Percentiles rank a stretch among this genome's conserved stretches.
phyloP scores from a whole-genome alignment of 2,113 vertebrate genomes.

The Sterrhoptilus dennistouni region DNA sequence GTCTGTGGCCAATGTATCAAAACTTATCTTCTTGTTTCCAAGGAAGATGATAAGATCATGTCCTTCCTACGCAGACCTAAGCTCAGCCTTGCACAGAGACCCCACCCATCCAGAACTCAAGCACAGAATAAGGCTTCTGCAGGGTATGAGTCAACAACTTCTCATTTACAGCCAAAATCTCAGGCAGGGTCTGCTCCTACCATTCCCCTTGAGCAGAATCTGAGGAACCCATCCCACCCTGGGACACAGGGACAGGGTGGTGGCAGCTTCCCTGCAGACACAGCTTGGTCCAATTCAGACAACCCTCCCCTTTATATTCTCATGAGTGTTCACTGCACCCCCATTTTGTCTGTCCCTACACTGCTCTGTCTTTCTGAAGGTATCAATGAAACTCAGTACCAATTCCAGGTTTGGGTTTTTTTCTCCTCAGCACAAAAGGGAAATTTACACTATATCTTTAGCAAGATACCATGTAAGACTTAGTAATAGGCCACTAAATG shows the following conservation, averaged over 20 bases:
- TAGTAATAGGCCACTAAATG: background rate
- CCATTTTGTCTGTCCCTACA: background rate
- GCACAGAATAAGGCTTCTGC: background rate
- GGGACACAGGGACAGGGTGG: background rate
- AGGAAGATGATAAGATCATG: background rate
- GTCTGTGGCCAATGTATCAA: background rate
- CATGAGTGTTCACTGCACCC: fast-evolving
- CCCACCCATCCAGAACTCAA: background rate
- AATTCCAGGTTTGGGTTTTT: background rate
- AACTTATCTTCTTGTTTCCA: background rate
- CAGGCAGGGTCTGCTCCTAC: background rate
- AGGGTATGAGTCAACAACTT: background rate
- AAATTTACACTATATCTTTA: background rate
- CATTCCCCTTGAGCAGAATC: background rate
- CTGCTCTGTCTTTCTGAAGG: background rate
- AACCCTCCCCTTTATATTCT: background rate
- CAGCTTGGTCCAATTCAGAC: background rate
- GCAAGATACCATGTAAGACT: background rate
- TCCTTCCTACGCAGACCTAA: background rate
- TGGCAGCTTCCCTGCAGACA: background rate
- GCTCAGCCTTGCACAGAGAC: background rate
- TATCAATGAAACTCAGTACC: background rate
- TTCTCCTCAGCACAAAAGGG: background rate
- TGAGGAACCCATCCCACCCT: background rate
- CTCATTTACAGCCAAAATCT: background rate